Base-by-base conservation (phyloP, 2,113 vertebrate genomes). In the Ascaphus truei region DNA sequence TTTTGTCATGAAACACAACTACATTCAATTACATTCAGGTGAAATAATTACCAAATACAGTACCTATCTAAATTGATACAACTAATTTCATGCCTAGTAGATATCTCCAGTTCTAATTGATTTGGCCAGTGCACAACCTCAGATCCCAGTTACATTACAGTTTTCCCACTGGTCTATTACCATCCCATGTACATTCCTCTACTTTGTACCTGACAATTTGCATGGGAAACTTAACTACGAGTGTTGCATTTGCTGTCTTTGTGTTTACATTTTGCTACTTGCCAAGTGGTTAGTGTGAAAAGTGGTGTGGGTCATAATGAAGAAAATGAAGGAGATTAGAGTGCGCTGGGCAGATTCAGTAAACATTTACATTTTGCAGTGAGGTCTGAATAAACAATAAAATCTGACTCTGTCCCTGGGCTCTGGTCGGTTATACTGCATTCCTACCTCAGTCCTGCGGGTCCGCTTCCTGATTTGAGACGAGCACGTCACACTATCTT, bases 341-440 rank as follows among this genome's bases (percentile, higher is more conserved):
- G 10, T 74, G 4, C 64, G 73, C 18, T 1, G 68, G 59, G 73
- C 66, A 75, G 72, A 69, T 62, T 74, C 75, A 25, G 72, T 74
- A 77, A 81, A 78, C 76, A 76, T 65, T 78, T 61, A 73, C 76
- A 72, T 77, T 75, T 77, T 65, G 26, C 43, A 62, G 65, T 71
- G 75, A 71, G 52, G 72, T 59, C 72, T 80, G 75, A 79, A 50
- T 71, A 85, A 82, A 80, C 76, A 80, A 5, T 58, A 72, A 74
- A 78, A 50, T 76, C 77, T 83, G 60, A 27, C n/a, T n/a, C n/a
- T n/a, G n/a, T n/a, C n/a, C n/a, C n/a, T n/a, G n/a, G n/a, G n/a
- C n/a, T n/a, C n/a, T n/a, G n/a, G n/a, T n/a, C n/a, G n/a, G n/a
- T n/a, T n/a, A n/a, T n/a, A n/a, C n/a, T n/a, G n/a, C n/a, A n/a